Base-by-base conservation (phyloP, 2,113 vertebrate species). In the Aspiorhynchus laticeps region DNA sequence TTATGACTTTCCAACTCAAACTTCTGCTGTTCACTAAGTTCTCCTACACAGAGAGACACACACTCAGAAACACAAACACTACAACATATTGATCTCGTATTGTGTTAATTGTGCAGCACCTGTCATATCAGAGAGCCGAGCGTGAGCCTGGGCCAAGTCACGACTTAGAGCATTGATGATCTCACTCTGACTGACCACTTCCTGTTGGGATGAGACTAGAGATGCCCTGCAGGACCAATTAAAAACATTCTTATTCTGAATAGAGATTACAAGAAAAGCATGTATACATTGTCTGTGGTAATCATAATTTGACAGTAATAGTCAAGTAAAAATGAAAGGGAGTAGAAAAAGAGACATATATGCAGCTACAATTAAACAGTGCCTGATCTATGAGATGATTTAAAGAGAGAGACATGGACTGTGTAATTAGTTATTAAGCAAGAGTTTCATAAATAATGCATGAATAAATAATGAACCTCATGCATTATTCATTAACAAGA, bases 21-120 rank as follows among this genome's bases (percentile, higher is more conserved):
- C 89, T 97, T 97, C 90, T 95, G 95, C 88, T 95, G 90, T 79
- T 97, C 96, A 0, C 87, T 94, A 21, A 96, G 91, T 76, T 97
- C 95, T 28, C 95, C 96, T 96, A 87, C 36, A 75, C 28, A 80
- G 46, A 74, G 31, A 73, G 31, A 74, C 28, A 36, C 46, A 38
- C 1, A 1, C 10, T 84, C 14, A 56, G 28, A 83, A 84, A 59
- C 43, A n/a, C 43, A 69, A 73, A 73, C 3, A n/a, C 67, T 9
- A 77, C 43, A 8, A 28, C 15, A 77, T 17, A 21, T 26, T 19
- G n/a, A 36, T 36, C 19, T 51, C 3, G 63, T 14, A 15, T 43
- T 51, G 26, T 81, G 41, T 6, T 11, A 21, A 26, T 38, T 31
- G 31, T 94, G 24, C 8, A 0, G 9, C 31, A 96, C 95, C 95